Base-by-base conservation (phyloP, 2,113 vertebrate genomes). In the Burhinus bistriatus region DNA sequence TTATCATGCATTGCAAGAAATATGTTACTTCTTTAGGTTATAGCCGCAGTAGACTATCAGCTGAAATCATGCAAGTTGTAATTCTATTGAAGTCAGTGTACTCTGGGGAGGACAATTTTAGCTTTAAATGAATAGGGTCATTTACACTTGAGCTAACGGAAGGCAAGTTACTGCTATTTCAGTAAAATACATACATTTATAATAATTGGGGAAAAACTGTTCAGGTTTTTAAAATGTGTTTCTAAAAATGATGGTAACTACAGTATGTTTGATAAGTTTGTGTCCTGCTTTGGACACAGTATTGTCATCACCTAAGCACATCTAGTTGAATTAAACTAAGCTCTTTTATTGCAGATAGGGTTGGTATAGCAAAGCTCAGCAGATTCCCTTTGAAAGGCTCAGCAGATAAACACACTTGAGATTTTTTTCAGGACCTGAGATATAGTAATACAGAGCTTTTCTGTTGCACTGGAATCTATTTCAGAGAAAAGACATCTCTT, bases 1-100 rank as follows among this genome's bases (percentile, higher is more conserved):
- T 93, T 88, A 87, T 90, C 71, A 38, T 15, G 44, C 36, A 80
- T 62, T 93, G 71, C 79, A 93, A 95, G 76, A 92, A 91, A 96
- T 72, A 69, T 13, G 69, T 47, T 91, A 58, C 64, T 90, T 69
- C 72, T 80, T 69, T 83, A 77, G 51, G 40, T 76, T 81, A 83
- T 34, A 78, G 44, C 29, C 90, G 55, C 65, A 77, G 68, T 34
- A 72, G 58, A 64, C 22, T 42, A 83, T 81, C 71, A 83, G 79
- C 64, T 59, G 29, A 88, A 90, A 86, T 86, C 68, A 83, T 47
- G 55, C 21, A 59, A 72, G 73, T 8, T 34, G 36, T 73, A 90
- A 85, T 90, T 94, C 78, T 91, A 4, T 29, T 90, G 71, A 93
- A 83, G 65, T 76, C 79, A 87, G 44, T 7, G 12, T 54, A 66